Percentiles rank a stretch among this genome's conserved stretches.
Evolutionary conservation across 2,888 invertebrate species (phyloP).

Genomic region (Dasysyrphus albostriatus): DNA sequence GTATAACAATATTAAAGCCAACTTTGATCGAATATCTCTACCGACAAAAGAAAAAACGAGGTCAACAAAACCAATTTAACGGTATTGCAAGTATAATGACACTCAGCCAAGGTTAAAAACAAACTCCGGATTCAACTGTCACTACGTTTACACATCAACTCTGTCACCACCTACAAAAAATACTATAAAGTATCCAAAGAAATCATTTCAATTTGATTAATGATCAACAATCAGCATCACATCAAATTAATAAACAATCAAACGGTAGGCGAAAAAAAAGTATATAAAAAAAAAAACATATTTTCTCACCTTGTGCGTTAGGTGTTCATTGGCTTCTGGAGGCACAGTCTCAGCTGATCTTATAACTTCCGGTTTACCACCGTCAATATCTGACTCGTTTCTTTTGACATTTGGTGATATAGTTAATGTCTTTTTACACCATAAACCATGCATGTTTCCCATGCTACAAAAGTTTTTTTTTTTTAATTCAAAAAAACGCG

Average conservation of each 20-base stretch:
- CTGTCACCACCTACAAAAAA: slow-evolving; percentile 18
- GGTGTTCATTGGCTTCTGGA: slow-evolving; percentile 57
- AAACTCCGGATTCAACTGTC: slow-evolving; percentile 53
- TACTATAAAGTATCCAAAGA: background rate
- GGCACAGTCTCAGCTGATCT: slow-evolving; percentile 31
- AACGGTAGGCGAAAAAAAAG: background rate
- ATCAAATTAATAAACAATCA: slow-evolving; percentile 23
- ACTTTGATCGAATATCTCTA: background rate
- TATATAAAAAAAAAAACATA: background rate
- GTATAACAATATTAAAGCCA: background rate
- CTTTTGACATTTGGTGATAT: slow-evolving; percentile 62
- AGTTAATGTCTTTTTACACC: slow-evolving; percentile 81
- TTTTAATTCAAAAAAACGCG: background rate
- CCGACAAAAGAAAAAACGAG: background rate
- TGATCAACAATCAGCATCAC: slow-evolving; percentile 11
- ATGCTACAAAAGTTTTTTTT: slow-evolving; percentile 77
- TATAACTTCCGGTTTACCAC: slow-evolving; percentile 73
- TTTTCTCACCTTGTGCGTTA: slow-evolving; percentile 61
- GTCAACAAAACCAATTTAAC: slow-evolving; percentile 7
- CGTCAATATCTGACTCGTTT: slow-evolving; percentile 39
- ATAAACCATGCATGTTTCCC: slow-evolving; percentile 83
- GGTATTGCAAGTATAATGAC: slow-evolving; percentile 18
- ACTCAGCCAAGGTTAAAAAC: slow-evolving; percentile 22
- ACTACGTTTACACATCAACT: background rate
- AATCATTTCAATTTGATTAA: slow-evolving; percentile 45